Evolutionary conservation across 2,888 invertebrate genomes (phyloP).

Genomic region (Mythimna pallens): DNA sequence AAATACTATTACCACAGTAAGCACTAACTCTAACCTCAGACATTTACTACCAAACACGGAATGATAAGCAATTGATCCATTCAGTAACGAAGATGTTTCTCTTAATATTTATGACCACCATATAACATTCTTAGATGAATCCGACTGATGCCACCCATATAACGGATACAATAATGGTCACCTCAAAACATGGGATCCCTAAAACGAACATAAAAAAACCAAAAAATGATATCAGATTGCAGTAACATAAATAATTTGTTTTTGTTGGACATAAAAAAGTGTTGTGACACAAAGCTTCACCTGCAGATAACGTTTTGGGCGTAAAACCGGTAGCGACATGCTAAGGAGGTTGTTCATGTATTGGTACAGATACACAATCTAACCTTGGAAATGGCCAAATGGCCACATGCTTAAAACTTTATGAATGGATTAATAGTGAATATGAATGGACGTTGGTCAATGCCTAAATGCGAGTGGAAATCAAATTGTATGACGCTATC

Average conservation of each 20-base stretch:
- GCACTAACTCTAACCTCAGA: slow-evolving; percentile 16
- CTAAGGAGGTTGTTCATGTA: slow-evolving; percentile 73
- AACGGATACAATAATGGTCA: slow-evolving; percentile 52
- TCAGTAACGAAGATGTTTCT: slow-evolving; percentile 49
- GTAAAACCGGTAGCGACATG: slow-evolving; percentile 86
- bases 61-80: slow-evolving; percentile 45
- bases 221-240: slow-evolving; percentile 73
- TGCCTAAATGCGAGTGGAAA: slow-evolving; percentile 70
- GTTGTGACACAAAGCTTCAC: slow-evolving; percentile 78
- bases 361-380: slow-evolving; percentile 74
- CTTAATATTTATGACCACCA: slow-evolving; percentile 39
- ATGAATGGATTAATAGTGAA: slow-evolving; percentile 79
- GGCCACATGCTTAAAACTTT: slow-evolving; percentile 73
- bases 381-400: slow-evolving; percentile 78
- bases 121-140: slow-evolving; percentile 47
- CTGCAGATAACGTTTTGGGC: slow-evolving; percentile 78
- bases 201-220: slow-evolving; percentile 57
- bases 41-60: slow-evolving; percentile 35
- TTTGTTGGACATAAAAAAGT: slow-evolving; percentile 76
- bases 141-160: slow-evolving; percentile 46
- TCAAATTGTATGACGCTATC: slow-evolving; percentile 71
- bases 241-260: slow-evolving; percentile 76
- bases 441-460: slow-evolving; percentile 77
- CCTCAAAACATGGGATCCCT: slow-evolving; percentile 41
- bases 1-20: slow-evolving; percentile 20